Evolutionary conservation across 1,140 invertebrate genomes (phyloP), one percentile per base, ranked within the genome.

Genomic region (Penaeus chinensis): DNA sequence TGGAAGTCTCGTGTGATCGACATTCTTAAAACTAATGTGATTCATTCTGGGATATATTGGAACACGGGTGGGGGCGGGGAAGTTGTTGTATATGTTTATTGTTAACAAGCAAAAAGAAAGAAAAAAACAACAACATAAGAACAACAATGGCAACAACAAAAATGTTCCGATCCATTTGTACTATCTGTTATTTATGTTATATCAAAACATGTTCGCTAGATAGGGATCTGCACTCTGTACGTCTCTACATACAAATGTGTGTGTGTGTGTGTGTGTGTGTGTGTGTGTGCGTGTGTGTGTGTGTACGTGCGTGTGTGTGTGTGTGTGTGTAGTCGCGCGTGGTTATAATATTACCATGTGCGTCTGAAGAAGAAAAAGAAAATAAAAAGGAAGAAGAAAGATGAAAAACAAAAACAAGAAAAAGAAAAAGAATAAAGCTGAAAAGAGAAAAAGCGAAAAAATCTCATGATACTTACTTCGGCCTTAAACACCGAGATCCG

Each of bases 1-100:
- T 87, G 86, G 86, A 87, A 87, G 80, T 87, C 86, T 42, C 82
- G 82, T 87, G 82, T 87, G 86, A 87, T 87, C 86, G 86, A 87
- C 86, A 87, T 87, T 83, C 86, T 82, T 81, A 87, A 54, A 83
- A 87, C 80, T 87, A 87, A 87, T 87, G 86, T 79, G 69, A 66
- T 87, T 87, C 86, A 87, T 87, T 87, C 65, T 76, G 24, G 54
- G 32, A 13, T 37, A 74, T 83, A 87, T 82, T 87, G 86, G 80
- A 19, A 37, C 37, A 54, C 71, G 65, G 82, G 69, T 71, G 85
- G 65, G 61, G 32, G 37, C 24, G 47, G 10, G 47, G 24, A 24
- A n/a, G 11, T 27, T 74, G 37, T 81, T 63, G 47, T 77, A 24
- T n/a, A 42, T 37, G 60, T 24, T 24, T 42, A 42, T 42, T 42